phyloP scores from a whole-genome alignment of 2,888 invertebrate species.

The Labia minor region DNA sequence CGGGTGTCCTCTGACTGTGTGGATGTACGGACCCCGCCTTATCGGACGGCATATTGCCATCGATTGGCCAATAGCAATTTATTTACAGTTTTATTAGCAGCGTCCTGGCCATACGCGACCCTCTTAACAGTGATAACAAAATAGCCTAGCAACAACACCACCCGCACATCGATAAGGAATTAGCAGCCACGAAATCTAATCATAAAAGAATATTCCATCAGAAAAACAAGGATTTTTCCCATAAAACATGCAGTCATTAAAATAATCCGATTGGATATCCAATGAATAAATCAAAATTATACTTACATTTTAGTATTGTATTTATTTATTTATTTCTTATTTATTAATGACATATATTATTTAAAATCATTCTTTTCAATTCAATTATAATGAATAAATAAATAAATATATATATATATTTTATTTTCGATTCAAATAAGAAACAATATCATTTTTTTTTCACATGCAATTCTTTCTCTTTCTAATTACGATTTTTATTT shows the following conservation, averaged over 20 bases:
- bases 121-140: neutral
- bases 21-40: neutral
- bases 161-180: neutral
- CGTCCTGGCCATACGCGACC: slow-evolving; percentile 8
- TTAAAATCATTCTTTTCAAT: too few species aligned
- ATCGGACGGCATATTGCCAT: neutral
- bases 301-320: too few species aligned
- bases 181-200: neutral
- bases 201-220: neutral
- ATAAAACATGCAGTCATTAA: neutral
- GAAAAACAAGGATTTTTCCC: slow-evolving; percentile 20
- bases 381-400: too few species aligned
- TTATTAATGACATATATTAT: too few species aligned
- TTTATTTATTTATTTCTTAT: too few species aligned
- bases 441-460: too few species aligned
- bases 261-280: too few species aligned
- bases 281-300: too few species aligned
- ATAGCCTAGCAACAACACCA: neutral
- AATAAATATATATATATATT: too few species aligned
- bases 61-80: slow-evolving; percentile 13
- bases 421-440: too few species aligned
- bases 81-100: slow-evolving; percentile 5
- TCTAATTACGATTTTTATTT: neutral
- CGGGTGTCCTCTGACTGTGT: neutral
- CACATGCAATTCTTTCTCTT: neutral